A percentile compares a stretch with the other conserved stretches of the same genome.
phyloP scores from a whole-genome alignment of 1,140 invertebrate species.

The Geopemphigus sp. region DNA sequence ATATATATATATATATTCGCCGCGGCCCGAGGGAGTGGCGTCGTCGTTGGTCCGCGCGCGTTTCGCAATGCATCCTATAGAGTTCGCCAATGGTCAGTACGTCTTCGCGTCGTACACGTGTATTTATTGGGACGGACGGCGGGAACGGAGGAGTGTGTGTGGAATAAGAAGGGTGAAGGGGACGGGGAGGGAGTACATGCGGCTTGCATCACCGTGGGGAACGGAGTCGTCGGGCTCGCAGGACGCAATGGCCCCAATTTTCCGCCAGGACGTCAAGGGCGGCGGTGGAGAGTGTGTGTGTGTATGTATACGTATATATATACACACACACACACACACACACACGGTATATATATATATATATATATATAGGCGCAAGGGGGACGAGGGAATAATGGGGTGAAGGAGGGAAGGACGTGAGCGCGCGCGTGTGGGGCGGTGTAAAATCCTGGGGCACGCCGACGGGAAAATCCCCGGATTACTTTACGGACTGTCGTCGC shows the following conservation, averaged over 20 bases:
- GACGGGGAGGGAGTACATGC: too few species aligned
- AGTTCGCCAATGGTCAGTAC: constrained; percentile 28
- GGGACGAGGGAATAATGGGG: neutral
- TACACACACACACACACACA: too few species aligned
- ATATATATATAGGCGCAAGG: neutral
- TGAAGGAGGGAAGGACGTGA: neutral
- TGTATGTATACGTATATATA: too few species aligned
- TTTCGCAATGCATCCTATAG: constrained; percentile 26
- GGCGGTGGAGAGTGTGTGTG: neutral
- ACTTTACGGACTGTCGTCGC: constrained; percentile 48
- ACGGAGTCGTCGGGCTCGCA: too few species aligned
- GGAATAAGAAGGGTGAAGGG: neutral
- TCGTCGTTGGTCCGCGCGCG: neutral
- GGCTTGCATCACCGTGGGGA: neutral
- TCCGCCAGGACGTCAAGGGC: constrained; percentile 20
- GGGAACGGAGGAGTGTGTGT: neutral
- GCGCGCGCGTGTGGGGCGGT: neutral
- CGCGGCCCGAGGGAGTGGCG: neutral
- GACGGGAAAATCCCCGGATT: constrained; percentile 47
- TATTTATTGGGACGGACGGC: neutral
- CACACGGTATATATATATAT: too few species aligned
- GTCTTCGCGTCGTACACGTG: neutral
- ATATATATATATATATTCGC: neutral
- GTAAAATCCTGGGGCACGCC: constrained; percentile 49
- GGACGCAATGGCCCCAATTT: constrained; percentile 39